A percentile compares a stretch with the other conserved stretches of the same genome.
phyloP scores from a whole-genome alignment of 2,797 vertebrate genomes.

The Champsocephalus gunnari region DNA sequence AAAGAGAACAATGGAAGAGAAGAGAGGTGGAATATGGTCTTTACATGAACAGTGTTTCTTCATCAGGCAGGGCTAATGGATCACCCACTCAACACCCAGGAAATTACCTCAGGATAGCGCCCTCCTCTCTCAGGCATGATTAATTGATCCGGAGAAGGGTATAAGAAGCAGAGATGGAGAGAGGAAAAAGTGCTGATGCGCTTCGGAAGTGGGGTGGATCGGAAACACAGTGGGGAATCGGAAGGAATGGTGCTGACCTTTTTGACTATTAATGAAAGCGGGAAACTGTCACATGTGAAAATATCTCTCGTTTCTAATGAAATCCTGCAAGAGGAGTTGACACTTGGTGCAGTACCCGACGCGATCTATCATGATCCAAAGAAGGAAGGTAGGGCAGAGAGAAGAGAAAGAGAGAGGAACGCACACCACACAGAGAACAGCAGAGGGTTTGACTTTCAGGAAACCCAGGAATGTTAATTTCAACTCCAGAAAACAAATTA shows the following conservation, averaged over 20 bases:
- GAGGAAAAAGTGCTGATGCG: slow-evolving; percentile 73
- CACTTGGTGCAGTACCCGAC: slow-evolving; percentile 23
- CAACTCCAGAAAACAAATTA: slow-evolving; percentile 16
- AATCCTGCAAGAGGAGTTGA: slow-evolving; percentile 39
- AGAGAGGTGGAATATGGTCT: slow-evolving; percentile 29
- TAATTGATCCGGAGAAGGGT: slow-evolving; percentile 78
- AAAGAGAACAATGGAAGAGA: slow-evolving; percentile 6
- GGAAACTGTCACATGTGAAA: slow-evolving; percentile 61
- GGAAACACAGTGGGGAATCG: slow-evolving; percentile 68
- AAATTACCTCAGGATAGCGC: slow-evolving; percentile 82
- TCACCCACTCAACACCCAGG: slow-evolving; percentile 80
- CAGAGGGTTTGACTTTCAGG: not conserved
- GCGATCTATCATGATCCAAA: slow-evolving; percentile 41
- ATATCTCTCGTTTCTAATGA: slow-evolving; percentile 58
- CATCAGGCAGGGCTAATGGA: slow-evolving; percentile 81
- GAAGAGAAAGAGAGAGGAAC: not conserved
- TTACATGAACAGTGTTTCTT: slow-evolving; percentile 65
- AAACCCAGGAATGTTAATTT: slow-evolving; percentile 3
- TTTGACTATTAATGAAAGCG: slow-evolving; percentile 81
- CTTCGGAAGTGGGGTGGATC: slow-evolving; percentile 76
- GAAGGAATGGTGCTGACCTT: slow-evolving; percentile 75
- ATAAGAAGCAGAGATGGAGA: slow-evolving; percentile 44
- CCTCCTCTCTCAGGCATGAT: slow-evolving; percentile 79
- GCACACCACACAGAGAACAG: not conserved
- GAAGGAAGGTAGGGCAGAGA: not conserved